phyloP scores from a whole-genome alignment of 2,797 vertebrate genomes.

The Cyclopterus lumpus region DNA sequence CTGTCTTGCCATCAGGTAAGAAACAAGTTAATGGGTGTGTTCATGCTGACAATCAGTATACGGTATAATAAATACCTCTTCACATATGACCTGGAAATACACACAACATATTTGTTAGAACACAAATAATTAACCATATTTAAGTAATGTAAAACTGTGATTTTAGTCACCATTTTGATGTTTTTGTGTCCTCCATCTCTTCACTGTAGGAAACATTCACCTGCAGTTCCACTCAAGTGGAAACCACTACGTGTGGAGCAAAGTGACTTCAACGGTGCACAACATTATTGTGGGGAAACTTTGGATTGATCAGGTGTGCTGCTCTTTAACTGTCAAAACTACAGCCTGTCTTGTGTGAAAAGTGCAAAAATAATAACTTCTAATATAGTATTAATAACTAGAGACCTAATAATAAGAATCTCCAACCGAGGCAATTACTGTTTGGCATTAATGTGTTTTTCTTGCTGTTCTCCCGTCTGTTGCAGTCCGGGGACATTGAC shows the following conservation, averaged over 20 bases:
- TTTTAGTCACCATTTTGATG: background rate
- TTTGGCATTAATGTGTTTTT: constrained; percentile 14
- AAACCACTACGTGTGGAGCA: constrained; percentile 95
- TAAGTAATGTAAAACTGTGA: background rate
- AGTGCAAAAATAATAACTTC: background rate
- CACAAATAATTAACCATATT: background rate
- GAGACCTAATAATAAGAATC: background rate
- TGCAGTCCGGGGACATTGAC: constrained; percentile 96
- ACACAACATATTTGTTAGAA: constrained; percentile 2
- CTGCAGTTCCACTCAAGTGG: constrained; percentile 92
- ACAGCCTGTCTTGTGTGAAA: background rate
- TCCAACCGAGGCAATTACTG: background rate
- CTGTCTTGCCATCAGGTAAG: constrained; percentile 94
- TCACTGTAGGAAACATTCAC: constrained; percentile 89
- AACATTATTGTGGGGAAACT: constrained; percentile 98
- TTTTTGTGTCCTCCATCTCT: constrained; percentile 10
- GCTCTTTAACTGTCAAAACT: background rate
- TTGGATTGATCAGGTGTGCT: constrained; percentile 95
- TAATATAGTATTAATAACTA: background rate
- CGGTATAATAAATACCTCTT: background rate
- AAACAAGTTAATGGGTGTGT: background rate
- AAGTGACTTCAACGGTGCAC: constrained; percentile 96
- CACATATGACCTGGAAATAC: background rate
- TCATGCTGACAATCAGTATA: background rate
- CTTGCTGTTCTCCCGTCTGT: constrained; percentile 27